Evolutionary conservation across 1,140 invertebrate species (phyloP).

Genomic region (Episyrphus balteatus): DNA sequence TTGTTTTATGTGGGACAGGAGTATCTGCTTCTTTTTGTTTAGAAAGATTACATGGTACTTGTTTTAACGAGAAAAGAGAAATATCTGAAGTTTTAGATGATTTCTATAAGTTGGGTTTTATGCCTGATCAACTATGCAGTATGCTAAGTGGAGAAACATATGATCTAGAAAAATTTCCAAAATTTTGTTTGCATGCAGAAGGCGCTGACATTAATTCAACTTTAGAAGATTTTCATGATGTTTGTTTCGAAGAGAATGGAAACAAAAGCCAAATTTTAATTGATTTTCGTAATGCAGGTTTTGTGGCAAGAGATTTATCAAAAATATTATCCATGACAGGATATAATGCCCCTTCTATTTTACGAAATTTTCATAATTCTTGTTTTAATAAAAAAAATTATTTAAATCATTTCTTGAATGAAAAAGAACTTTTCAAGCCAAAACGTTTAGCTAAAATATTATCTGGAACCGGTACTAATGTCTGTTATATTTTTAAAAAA

Average conservation of each 20-base stretch:
- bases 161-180: conserved; percentile 17
- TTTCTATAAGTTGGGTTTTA: conserved; percentile 21
- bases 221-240: conserved; percentile 23
- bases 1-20: too few relatives aligned
- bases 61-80: conserved; percentile 16
- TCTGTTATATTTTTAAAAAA: conserved; percentile 21
- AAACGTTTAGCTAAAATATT: conserved; percentile 18
- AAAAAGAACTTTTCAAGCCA: conserved; percentile 16
- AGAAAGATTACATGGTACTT: conserved; percentile 17
- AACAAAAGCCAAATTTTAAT: conserved; percentile 15
- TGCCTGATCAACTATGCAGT: conserved; percentile 13
- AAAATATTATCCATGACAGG: conserved; percentile 20
- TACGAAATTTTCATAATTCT: conserved; percentile 22
- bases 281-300: conserved; percentile 19
- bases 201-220: conserved; percentile 18
- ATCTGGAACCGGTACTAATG: conserved; percentile 14
- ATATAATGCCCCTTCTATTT: conserved; percentile 21
- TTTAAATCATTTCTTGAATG: conserved; percentile 13
- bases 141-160: conserved; percentile 13
- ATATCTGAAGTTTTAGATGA: conserved; percentile 18
- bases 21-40: too few relatives aligned
- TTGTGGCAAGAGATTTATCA: conserved; percentile 17
- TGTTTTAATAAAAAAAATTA: conserved; percentile 21
- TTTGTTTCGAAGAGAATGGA: conserved; percentile 21
- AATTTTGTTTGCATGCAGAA: conserved; percentile 24